These are phyloP conservation scores for Amia ocellicauda DNA, from an alignment of 2,113 vertebrate genomes.

Conservation along the genomic window DNA sequence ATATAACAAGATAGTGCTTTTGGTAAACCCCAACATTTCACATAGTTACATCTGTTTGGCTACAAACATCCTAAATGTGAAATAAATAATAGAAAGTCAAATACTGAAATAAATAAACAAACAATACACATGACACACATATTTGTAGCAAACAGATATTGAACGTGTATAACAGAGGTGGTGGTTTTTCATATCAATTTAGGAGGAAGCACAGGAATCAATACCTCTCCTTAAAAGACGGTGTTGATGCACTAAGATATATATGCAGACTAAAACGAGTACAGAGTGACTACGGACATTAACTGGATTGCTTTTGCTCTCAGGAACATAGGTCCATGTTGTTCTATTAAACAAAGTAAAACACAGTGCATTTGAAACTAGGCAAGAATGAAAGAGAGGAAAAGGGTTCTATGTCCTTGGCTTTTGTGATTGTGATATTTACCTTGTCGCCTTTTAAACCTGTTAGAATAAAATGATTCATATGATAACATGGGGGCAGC, in stretches of 20 bases:
- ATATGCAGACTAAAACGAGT: neutral
- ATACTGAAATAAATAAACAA: neutral
- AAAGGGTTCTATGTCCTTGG: neutral
- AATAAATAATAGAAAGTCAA: neutral
- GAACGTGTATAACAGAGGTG: neutral
- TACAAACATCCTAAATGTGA: neutral
- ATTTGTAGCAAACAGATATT: neutral
- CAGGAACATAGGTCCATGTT: conserved; percentile 9
- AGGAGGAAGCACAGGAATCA: conserved; percentile 23
- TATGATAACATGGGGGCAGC: neutral
- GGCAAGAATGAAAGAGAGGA: neutral
- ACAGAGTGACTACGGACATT: conserved; percentile 14
- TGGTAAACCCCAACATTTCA: too few species aligned
- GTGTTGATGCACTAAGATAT: conserved; percentile 19
- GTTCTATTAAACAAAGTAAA: conserved; percentile 21
- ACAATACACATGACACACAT: neutral
- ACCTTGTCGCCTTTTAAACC: neutral
- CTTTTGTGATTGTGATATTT: neutral
- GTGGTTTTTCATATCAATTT: conserved; percentile 18
- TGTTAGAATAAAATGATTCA: neutral
- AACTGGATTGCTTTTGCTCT: conserved; percentile 23
- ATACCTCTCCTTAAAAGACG: conserved; percentile 21
- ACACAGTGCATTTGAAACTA: conserved; percentile 2
- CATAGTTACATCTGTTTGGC: too few species aligned
- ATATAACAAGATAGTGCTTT: too few species aligned